Base-by-base conservation (phyloP, 1,140 invertebrate species). In the Parasteatoda tepidariorum region DNA sequence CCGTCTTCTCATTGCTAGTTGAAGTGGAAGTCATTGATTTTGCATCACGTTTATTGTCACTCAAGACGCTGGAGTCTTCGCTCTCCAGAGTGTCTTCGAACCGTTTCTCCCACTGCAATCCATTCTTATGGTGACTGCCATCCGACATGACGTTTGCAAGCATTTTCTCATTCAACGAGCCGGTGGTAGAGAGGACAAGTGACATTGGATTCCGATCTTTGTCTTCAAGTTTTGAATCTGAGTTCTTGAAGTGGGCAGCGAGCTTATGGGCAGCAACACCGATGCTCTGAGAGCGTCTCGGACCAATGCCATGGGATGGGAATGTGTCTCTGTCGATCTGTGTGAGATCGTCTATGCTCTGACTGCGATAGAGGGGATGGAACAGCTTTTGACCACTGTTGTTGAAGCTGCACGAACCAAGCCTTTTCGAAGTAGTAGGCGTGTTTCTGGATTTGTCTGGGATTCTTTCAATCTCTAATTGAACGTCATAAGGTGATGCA, bases 401-500 rank as follows among this genome's bases (percentile, higher is more conserved):
- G 33, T 38, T 73, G 33, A 84, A 84, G 38, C 83, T 84, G 34
- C 70, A 73, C 0, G 67, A 68, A 4, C 64, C 84, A 13, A 75
- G 34, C 2, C 84, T 28, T 22, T 62, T 70, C 0, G 73, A 41
- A 4, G n/a, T 54, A 6, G 54, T 2, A 6, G 73, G 55, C 31
- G 73, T 7, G 4, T 26, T 22, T 4, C 62, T 11, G 24, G 55
- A 24, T 6, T 64, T 83, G 18, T 68, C 78, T 9, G 64, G 28
- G 13, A 28, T 89, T 85, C 89, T 92, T 78, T 92, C 91, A 22
- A 94, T 91, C 85, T 93, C 92, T 3, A 95, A 88, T 59, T 92
- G 91, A 2, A 96, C 93, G 85, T 95, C 95, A 87, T 97, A 97
- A 0, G 96, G 96, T n/a, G 95, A 97, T 2, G 96, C 95, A 84